A percentile compares a stretch with the other conserved stretches of the same genome.
phyloP scores from a whole-genome alignment of 2,113 vertebrate species.

The Phalacrocorax pelagicus region DNA sequence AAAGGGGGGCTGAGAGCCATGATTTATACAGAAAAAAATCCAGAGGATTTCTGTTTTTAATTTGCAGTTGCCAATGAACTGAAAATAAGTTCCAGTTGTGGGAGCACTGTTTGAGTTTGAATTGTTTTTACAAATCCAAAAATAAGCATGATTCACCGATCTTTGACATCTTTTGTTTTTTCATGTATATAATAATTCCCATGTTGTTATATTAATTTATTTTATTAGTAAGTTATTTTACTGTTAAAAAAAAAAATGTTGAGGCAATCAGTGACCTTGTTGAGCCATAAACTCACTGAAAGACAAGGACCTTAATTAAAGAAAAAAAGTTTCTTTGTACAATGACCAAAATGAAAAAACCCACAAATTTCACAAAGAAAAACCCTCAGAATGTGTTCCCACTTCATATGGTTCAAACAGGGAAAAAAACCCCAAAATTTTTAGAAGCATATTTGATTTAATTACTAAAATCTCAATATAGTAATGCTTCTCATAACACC shows the following conservation, averaged over 20 bases:
- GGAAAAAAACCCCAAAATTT: rapidly evolving
- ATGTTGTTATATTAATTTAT: not conserved
- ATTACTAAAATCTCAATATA: not conserved
- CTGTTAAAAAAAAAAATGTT: no score
- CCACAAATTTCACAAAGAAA: not conserved
- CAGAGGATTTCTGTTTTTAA: rapidly evolving
- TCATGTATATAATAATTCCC: not conserved
- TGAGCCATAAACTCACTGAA: not conserved
- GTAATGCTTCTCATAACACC: not conserved
- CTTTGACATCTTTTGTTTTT: not conserved
- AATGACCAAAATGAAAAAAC: not conserved
- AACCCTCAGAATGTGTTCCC: not conserved
- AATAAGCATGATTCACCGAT: not conserved
- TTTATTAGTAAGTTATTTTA: not conserved
- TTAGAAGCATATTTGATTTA: not conserved
- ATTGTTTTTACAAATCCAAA: not conserved
- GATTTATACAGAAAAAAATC: not conserved
- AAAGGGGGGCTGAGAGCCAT: rapidly evolving
- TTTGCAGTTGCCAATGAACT: not conserved
- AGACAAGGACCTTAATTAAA: not conserved
- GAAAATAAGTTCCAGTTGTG: not conserved
- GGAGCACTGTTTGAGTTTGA: not conserved
- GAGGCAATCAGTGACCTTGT: not conserved
- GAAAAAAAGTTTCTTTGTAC: not conserved
- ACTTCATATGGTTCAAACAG: not conserved